Evolutionary conservation across 2,888 invertebrate genomes (phyloP).

Genomic region (Blastobasis adustella): DNA sequence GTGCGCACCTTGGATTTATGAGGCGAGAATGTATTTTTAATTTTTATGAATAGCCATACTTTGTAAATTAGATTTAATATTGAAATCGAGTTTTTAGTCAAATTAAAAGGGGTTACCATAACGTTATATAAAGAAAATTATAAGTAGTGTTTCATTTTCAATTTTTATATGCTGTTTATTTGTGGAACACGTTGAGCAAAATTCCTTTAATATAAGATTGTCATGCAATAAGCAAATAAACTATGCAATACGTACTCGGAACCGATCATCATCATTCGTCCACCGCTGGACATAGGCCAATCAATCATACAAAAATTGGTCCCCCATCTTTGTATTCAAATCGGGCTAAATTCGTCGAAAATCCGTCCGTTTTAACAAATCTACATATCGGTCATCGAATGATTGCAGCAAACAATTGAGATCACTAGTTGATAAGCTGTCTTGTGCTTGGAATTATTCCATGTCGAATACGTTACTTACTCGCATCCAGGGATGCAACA

Average conservation of each 20-base stretch:
- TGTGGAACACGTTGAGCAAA: too few relatives aligned
- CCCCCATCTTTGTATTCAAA: conserved; percentile 19
- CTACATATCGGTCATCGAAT: conserved; percentile 32
- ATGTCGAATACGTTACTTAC: conserved; percentile 34
- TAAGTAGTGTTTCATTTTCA: too few relatives aligned
- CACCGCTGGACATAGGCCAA: too few relatives aligned
- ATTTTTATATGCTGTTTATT: too few relatives aligned
- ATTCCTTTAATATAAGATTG: too few relatives aligned
- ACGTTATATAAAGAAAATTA: too few relatives aligned
- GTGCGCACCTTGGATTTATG: conserved; percentile 52
- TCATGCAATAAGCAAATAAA: too few relatives aligned
- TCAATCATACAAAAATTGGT: too few relatives aligned
- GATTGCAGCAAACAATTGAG: conserved; percentile 54
- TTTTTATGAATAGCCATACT: conserved; percentile 43
- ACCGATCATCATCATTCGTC: too few relatives aligned
- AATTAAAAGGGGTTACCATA: too few relatives aligned
- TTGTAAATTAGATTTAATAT: neutral
- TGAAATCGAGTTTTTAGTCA: too few relatives aligned
- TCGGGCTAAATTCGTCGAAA: conserved; percentile 14
- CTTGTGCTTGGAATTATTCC: conserved; percentile 32
- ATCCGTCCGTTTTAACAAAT: conserved; percentile 30
- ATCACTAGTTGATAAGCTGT: conserved; percentile 49
- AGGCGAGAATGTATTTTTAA: conserved; percentile 36
- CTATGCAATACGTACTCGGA: too few relatives aligned
- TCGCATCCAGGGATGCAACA: conserved; percentile 30